Percentiles rank a stretch among this genome's conserved stretches.
Evolutionary conservation across 2,113 vertebrate genomes (phyloP).

Genomic region (Passer domesticus): DNA sequence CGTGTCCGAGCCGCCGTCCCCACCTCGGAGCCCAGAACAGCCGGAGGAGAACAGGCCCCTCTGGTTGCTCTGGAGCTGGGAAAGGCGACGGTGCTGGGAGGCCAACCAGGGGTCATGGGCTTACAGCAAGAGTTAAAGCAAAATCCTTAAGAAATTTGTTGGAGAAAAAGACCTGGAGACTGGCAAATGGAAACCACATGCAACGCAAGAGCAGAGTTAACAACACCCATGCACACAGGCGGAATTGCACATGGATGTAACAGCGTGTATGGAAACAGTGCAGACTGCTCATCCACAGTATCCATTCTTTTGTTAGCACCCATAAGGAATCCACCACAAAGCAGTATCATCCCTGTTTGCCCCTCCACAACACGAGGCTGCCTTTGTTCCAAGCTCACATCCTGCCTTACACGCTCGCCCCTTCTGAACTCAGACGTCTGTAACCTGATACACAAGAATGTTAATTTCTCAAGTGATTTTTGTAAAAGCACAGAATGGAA

Average conservation of each 20-base stretch:
- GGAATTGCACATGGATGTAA: background rate
- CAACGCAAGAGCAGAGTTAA: background rate
- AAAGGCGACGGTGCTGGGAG: fast-evolving
- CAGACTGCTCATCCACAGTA: background rate
- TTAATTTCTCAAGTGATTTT: slow-evolving; percentile 44
- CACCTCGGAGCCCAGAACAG: background rate
- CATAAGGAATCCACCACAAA: background rate
- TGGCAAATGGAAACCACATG: slow-evolving; percentile 57
- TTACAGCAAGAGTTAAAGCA: background rate
- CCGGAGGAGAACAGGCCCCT: background rate
- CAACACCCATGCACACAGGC: background rate
- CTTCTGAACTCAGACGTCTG: background rate
- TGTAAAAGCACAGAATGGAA: background rate
- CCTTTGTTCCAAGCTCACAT: slow-evolving; percentile 17
- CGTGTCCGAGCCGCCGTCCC: background rate
- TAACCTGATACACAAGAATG: slow-evolving; percentile 27
- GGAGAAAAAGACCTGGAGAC: slow-evolving; percentile 8
- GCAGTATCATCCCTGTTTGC: background rate
- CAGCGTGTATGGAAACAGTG: background rate
- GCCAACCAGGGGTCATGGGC: background rate
- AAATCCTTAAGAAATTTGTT: background rate
- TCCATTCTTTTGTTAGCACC: background rate
- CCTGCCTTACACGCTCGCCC: background rate
- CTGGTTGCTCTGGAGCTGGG: fast-evolving
- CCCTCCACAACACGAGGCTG: background rate